Percentiles rank a stretch among this genome's conserved stretches.
Conservation (phyloP, 2,888 invertebrate species). For the Troilus luridus region DNA sequence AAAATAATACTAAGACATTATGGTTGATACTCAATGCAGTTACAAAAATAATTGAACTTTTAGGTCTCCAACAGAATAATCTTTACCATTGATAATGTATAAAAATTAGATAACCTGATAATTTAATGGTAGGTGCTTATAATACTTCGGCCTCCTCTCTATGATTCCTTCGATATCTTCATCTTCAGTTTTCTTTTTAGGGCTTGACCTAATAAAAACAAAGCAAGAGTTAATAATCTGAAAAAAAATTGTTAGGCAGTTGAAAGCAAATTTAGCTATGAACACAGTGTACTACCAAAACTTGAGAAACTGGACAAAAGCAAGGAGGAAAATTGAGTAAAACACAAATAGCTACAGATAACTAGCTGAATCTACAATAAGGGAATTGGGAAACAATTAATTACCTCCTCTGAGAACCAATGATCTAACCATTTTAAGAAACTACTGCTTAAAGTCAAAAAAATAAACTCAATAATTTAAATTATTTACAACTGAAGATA, state of each 20-base stretch:
- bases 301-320: neutral
- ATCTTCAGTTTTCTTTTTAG: conserved; percentile 64
- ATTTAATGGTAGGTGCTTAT: conserved; percentile 65
- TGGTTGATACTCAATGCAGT: neutral
- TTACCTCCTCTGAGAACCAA: neutral
- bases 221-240: neutral
- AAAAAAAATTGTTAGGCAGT: neutral
- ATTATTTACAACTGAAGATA: no score
- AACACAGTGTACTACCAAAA: neutral
- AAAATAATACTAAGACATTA: neutral
- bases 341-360: neutral
- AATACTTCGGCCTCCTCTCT: conserved; percentile 65
- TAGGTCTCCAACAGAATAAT: neutral
- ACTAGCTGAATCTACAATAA: neutral
- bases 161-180: conserved; percentile 65
- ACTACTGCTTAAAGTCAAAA: neutral
- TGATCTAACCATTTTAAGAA: neutral
- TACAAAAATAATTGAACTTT: no score
- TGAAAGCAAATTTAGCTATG: conserved; percentile 1
- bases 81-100: neutral
- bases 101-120: conserved; percentile 63
- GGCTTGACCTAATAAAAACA: conserved; percentile 64
- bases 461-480: neutral
- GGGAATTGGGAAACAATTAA: neutral
- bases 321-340: neutral